A percentile compares a stretch with the other conserved stretches of the same genome.
phyloP scores from a whole-genome alignment of 2,888 invertebrate genomes.

The Cryptophagus acutangulus region DNA sequence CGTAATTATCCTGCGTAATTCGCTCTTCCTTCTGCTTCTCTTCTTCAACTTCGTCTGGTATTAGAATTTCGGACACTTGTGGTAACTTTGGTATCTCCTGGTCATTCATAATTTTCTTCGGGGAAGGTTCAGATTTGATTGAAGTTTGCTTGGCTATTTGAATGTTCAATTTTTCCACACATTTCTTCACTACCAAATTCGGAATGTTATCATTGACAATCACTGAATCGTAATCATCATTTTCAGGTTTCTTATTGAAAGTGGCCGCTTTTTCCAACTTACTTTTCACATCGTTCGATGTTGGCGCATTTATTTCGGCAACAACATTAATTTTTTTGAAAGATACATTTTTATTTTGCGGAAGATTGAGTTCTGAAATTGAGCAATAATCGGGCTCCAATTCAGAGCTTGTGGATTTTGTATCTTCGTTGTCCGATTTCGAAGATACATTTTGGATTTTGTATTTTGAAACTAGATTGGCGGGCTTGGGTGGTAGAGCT shows the following conservation, averaged over 20 bases:
- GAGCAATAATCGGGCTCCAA: slow-evolving; percentile 71
- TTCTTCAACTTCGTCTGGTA: slow-evolving; percentile 57
- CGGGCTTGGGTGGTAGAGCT: slow-evolving; percentile 74
- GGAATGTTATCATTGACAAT: slow-evolving; percentile 24
- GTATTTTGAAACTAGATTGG: slow-evolving; percentile 64
- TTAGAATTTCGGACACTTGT: slow-evolving; percentile 69
- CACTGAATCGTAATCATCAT: slow-evolving; percentile 24
- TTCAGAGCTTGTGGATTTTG: slow-evolving; percentile 34
- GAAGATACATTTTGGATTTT: slow-evolving; percentile 48
- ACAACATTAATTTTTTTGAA: slow-evolving; percentile 41
- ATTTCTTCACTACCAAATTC: slow-evolving; percentile 39
- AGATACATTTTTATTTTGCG: slow-evolving; percentile 32
- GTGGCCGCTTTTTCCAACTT: slow-evolving; percentile 27
- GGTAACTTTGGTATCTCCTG: slow-evolving; percentile 68
- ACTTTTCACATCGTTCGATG: slow-evolving; percentile 33
- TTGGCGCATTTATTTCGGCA: slow-evolving; percentile 41
- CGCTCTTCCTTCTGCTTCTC: slow-evolving; percentile 36
- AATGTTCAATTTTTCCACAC: slow-evolving; percentile 41
- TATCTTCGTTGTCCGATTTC: no score
- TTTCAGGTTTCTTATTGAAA: slow-evolving; percentile 12
- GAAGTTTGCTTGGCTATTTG: slow-evolving; percentile 42
- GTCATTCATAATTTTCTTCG: slow-evolving; percentile 49
- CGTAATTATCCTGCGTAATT: slow-evolving; percentile 45
- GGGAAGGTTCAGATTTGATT: slow-evolving; percentile 36
- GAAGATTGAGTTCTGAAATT: slow-evolving; percentile 65